Evolutionary conservation across 2,797 vertebrate species (phyloP), one percentile per base, ranked within the genome.

Genomic region (Melanotaenia maccullochi): DNA sequence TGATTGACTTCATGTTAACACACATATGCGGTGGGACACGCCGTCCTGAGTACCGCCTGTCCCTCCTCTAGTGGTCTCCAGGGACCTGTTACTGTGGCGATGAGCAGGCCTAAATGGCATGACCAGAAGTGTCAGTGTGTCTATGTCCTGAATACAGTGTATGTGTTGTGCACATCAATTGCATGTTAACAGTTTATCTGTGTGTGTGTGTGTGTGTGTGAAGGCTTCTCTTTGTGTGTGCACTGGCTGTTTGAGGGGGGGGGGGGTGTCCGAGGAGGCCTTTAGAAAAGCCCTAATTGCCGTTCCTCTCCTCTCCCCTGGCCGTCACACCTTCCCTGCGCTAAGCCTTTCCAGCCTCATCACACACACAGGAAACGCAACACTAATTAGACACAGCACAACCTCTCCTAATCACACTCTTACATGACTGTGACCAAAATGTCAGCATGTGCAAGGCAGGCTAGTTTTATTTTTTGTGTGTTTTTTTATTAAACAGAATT

Each of bases 221-320:
- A 44, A 60, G 66, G 76, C 60, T 69, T 9, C 54, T 79, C 75
- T 78, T 73, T 85, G 65, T 81, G 65, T 57, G 74, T 16, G 49
- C 12, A 22, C 30, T 38, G 18, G 65, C 60, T 69, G 60, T 38
- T 85, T 30, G 28, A 87, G 56, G 35, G 25, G 22, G 20, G 60
- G 89, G 87, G 24, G 91, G 90, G 93, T 90, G 94, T 89, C 68
- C 92, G 87, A 94, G 87, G 78, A 94, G 94, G 94, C 93, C 92
- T 94, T 94, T 81, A 87, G 92, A 91, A 94, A 93, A 93, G 90
- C 93, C 93, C 94, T 97, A 97, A 98, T 97, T 98, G 96, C 89
- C 65, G 82, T 83, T 91, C 81, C 75, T 89, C 84, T 88, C 84
- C 70, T 87, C 84, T 89, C 84, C 83, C 80, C 63, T 8, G 82